Evolutionary conservation across 1,140 invertebrate genomes (phyloP), one percentile per base, ranked within the genome.

Genomic region (Stegodyphus mimosarum): DNA sequence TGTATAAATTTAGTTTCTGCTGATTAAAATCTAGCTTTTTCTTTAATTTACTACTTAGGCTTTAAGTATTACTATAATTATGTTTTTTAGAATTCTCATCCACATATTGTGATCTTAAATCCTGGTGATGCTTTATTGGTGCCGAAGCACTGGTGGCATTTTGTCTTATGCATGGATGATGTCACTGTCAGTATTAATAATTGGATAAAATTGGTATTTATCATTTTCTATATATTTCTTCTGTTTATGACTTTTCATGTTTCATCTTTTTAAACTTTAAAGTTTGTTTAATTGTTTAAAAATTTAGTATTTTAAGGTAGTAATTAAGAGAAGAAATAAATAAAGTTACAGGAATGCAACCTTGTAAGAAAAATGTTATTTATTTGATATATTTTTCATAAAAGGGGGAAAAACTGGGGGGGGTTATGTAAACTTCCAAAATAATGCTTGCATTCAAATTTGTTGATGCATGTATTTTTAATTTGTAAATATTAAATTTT

Each of bases 61-160:
- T 33, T 33, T 33, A 33, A 33, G 33, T 60, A 60, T 60, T 60
- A 63, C 77, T 78, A 85, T 15, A 83, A 33, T 66, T 53, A 73
- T 83, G 7, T 84, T 77, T 63, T 92, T 66, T 83, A 90, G 90
- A 87, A 89, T 49, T 78, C 87, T 52, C 74, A 87, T 67, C 93
- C 92, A 83, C 92, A 92, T 91, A 91, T 92, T 52, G 91, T 96
- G 18, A 92, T 91, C 33, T 91, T 99, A 51, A 91, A 94, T 71
- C 93, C 96, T 9, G 96, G 96, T 4, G 95, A 99, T 91, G 94
- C 97, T 7, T 90, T 99, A 10, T 93, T 95, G 89, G 94, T 99
- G 2, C 97, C 97, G 9, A 92, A 93, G 87, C 94, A 95, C 75
- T 99, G 97, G 97, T 99, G 97, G 97, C 97, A 99, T 92, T 98